These are phyloP conservation scores for Parnassius smintheus DNA, from an alignment of 2,888 invertebrate genomes.

Conservation along the genomic window DNA sequence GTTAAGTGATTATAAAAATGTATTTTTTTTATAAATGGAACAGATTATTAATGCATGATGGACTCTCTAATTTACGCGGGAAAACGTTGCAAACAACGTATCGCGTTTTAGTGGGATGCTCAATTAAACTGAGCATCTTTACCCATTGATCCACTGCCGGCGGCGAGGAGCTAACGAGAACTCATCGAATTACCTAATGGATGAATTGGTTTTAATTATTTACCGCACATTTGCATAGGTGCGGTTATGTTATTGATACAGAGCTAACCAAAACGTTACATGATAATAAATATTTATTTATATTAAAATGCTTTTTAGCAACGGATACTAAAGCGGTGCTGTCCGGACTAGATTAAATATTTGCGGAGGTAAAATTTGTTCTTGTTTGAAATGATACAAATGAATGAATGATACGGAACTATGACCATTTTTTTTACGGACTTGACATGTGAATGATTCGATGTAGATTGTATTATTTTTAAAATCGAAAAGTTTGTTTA, in stretches of 20 bases:
- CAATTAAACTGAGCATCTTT: slow-evolving; percentile 35
- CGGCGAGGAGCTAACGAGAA: slow-evolving; percentile 35
- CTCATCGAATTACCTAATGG: slow-evolving; percentile 42
- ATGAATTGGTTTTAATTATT: slow-evolving; percentile 36
- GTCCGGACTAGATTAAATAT: too few relatives aligned
- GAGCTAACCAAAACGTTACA: background rate
- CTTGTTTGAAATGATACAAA: too few relatives aligned
- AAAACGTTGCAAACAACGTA: slow-evolving; percentile 23
- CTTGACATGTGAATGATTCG: too few relatives aligned
- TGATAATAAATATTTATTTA: background rate
- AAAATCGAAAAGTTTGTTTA: too few relatives aligned
- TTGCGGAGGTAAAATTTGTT: too few relatives aligned
- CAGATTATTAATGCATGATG: slow-evolving; percentile 27
- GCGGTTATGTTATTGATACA: background rate
- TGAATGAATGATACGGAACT: too few relatives aligned
- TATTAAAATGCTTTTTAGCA: too few relatives aligned
- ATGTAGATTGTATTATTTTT: too few relatives aligned
- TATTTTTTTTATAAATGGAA: background rate
- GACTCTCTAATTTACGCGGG: slow-evolving; percentile 27
- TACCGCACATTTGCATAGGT: slow-evolving; percentile 20
- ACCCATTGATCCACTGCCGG: slow-evolving; percentile 39
- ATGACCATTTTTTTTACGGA: too few relatives aligned
- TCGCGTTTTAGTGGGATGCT: slow-evolving; percentile 24
- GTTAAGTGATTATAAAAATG: too few relatives aligned
- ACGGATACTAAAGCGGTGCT: too few relatives aligned